A percentile compares a stretch with the other conserved stretches of the same genome.
Conservation (phyloP, 2,113 vertebrate species). For the Erythrolamprus reginae region DNA sequence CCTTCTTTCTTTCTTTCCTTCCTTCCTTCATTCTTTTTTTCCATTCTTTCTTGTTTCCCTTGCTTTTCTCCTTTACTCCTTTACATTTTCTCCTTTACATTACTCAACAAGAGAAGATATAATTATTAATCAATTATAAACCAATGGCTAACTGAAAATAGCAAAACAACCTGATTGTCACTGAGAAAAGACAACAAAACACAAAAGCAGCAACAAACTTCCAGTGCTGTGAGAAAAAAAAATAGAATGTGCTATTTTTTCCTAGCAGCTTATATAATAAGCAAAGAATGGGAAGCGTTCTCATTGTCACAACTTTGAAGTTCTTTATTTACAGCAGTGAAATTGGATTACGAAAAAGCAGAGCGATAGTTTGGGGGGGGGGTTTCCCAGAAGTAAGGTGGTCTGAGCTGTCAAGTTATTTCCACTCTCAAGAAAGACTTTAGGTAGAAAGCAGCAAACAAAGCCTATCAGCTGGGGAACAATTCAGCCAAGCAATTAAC, state of each 20-base stretch:
- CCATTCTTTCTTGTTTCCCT: no score
- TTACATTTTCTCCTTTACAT: not conserved
- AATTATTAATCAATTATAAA: not conserved
- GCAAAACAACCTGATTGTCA: not conserved
- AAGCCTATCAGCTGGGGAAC: constrained; percentile 28
- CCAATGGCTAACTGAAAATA: not conserved
- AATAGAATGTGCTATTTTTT: not conserved
- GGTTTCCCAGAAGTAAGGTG: constrained; percentile 11
- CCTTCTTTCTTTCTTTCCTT: no score
- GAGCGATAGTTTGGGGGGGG: not conserved
- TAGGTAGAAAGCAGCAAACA: constrained; percentile 32
- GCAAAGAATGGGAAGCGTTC: not conserved
- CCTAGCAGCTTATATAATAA: not conserved
- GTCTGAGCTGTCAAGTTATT: constrained; percentile 13
- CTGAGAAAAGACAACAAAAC: not conserved
- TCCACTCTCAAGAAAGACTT: constrained; percentile 6
- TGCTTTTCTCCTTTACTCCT: not conserved
- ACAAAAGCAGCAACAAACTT: not conserved
- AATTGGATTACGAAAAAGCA: constrained; percentile 2
- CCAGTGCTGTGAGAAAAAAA: not conserved
- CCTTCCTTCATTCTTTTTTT: no score
- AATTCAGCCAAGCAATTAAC: constrained; percentile 47
- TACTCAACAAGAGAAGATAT: not conserved
- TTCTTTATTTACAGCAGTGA: not conserved
- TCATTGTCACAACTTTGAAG: not conserved